phyloP scores from a whole-genome alignment of 1,140 invertebrate species.

The Drosophila ananassae region DNA sequence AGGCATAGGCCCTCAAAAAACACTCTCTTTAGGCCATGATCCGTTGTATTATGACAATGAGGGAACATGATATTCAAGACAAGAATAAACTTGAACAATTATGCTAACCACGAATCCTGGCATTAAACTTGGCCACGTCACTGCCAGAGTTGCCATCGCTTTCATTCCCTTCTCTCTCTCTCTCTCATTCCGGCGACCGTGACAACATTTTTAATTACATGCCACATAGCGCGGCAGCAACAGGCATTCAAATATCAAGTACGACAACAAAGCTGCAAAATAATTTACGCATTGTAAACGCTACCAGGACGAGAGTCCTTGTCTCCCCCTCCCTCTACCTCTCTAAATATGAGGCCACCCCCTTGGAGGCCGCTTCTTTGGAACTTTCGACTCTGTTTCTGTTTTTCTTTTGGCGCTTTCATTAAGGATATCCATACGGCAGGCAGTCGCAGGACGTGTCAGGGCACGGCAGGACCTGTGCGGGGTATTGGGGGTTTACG shows the following conservation, averaged over 20 bases:
- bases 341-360: background rate
- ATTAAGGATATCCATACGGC: constrained; percentile 71
- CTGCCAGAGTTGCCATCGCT: constrained; percentile 12
- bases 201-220: constrained; percentile 75
- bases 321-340: background rate
- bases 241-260: constrained; percentile 65
- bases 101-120: constrained; percentile 7
- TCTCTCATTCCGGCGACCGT: constrained; percentile 28
- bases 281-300: constrained; percentile 68
- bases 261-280: constrained; percentile 56
- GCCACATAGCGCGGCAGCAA: constrained; percentile 49
- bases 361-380: background rate
- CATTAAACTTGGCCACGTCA: constrained; percentile 7
- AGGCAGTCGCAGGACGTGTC: constrained; percentile 46
- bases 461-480: constrained; percentile 13
- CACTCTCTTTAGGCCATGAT: background rate
- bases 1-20: too few species aligned
- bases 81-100: background rate
- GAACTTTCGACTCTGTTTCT: constrained; percentile 42
- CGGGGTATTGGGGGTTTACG: constrained; percentile 15
- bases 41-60: background rate
- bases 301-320: constrained; percentile 20
- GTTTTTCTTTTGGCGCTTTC: constrained; percentile 44
- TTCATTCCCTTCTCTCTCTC: background rate
- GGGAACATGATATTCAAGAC: background rate